These are phyloP conservation scores for Trinectes maculatus DNA, from an alignment of 2,113 vertebrate species.

Conservation along the genomic window DNA sequence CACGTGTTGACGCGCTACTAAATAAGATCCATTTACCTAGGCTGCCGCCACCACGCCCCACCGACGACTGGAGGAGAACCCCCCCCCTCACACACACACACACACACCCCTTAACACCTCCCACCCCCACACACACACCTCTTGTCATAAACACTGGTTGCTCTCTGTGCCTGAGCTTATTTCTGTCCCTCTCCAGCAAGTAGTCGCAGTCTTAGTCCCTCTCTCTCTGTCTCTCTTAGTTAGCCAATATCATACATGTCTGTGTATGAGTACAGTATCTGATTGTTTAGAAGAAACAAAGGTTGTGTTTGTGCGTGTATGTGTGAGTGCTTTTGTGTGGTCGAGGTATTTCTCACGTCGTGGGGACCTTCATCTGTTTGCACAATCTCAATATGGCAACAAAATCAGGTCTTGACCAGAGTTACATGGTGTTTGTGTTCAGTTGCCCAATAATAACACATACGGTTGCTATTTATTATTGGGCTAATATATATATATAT, in stretches of 20 bases:
- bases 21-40: conserved; percentile 86
- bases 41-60: conserved; percentile 54
- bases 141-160: conserved; percentile 19
- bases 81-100: conserved; percentile 4
- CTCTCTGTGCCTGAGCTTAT: conserved; percentile 4
- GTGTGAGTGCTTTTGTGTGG: too few species aligned
- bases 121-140: conserved; percentile 35
- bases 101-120: background rate
- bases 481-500: too few species aligned
- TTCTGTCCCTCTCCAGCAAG: conserved; percentile 1
- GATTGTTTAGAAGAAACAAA: too few species aligned
- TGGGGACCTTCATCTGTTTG: background rate
- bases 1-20: conserved; percentile 83
- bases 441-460: too few species aligned
- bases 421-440: background rate
- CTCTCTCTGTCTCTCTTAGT: too few species aligned
- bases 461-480: too few species aligned
- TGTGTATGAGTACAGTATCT: too few species aligned
- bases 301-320: too few species aligned
- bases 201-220: too few species aligned
- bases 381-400: too few species aligned
- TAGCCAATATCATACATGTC: too few species aligned
- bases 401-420: too few species aligned
- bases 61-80: conserved; percentile 49
- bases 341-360: background rate